phyloP scores from a whole-genome alignment of 2,797 vertebrate species.

The Varecia variegata region DNA sequence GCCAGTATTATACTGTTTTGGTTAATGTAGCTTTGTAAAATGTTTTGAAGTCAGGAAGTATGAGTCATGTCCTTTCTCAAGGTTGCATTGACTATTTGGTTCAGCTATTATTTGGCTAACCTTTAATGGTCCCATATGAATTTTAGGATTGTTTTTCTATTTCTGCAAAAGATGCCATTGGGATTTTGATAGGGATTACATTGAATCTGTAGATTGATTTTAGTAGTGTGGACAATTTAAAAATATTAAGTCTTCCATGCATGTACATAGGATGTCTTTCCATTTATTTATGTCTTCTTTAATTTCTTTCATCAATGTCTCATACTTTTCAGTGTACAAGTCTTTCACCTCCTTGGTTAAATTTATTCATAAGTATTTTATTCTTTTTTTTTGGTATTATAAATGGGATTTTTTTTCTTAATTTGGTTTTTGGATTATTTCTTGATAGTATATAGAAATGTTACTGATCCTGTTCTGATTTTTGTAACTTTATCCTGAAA shows the following conservation, averaged over 20 bases:
- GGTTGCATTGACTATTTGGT: background rate
- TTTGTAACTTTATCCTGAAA: background rate
- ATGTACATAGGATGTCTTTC: background rate
- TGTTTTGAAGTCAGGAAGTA: background rate
- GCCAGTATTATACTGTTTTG: background rate
- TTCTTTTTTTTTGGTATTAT: background rate
- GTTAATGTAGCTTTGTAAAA: background rate
- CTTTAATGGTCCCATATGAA: background rate
- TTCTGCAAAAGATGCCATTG: background rate
- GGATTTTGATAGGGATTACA: background rate
- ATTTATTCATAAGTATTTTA: background rate
- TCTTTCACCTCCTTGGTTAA: background rate
- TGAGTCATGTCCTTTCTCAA: background rate
- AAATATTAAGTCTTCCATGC: background rate
- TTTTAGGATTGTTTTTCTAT: background rate
- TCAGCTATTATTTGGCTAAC: background rate
- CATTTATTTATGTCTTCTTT: background rate
- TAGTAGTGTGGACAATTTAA: background rate
- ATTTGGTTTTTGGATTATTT: background rate
- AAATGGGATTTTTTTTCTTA: background rate
- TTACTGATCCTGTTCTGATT: background rate
- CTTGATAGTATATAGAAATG: background rate
- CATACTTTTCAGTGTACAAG: background rate
- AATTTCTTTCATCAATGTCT: background rate
- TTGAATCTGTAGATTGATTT: background rate